These are phyloP conservation scores for Spea multiplicata DNA, from an alignment of 2,113 vertebrate species.

Conservation along the genomic window DNA sequence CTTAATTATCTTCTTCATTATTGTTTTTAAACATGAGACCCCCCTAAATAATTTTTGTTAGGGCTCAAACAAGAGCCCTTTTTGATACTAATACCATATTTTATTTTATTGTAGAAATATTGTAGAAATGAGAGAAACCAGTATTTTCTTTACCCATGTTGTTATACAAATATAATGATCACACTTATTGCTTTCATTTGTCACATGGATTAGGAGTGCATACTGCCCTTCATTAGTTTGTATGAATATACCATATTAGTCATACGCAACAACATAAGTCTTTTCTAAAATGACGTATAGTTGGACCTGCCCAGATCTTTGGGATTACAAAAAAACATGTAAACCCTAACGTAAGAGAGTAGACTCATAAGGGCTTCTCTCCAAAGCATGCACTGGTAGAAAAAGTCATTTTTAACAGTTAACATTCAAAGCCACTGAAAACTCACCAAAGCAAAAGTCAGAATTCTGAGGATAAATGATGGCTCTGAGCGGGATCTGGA, in stretches of 20 bases:
- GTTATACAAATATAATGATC: constrained; percentile 42
- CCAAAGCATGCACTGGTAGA: constrained; percentile 28
- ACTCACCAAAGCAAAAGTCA: constrained; percentile 9
- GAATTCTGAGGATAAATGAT: constrained; percentile 19
- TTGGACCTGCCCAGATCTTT: constrained; percentile 24
- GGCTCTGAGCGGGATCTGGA: constrained; percentile 20
- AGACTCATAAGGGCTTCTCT: constrained; percentile 17
- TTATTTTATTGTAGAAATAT: not conserved
- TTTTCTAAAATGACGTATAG: constrained; percentile 36
- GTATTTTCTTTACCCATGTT: constrained; percentile 37
- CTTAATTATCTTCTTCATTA: too few relatives aligned
- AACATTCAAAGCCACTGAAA: constrained; percentile 7
- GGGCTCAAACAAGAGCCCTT: too few relatives aligned
- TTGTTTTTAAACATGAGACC: too few relatives aligned
- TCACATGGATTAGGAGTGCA: constrained; percentile 30
- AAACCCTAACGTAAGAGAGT: constrained; percentile 29
- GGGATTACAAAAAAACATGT: constrained; percentile 27
- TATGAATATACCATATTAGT: constrained; percentile 36
- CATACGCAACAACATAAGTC: constrained; percentile 43
- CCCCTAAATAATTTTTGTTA: too few relatives aligned
- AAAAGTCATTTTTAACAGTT: constrained; percentile 26
- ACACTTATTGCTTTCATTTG: constrained; percentile 40
- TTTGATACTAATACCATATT: not conserved
- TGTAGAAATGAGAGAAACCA: not conserved
- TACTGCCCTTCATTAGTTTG: constrained; percentile 34